A percentile compares a stretch with the other conserved stretches of the same genome.
These are phyloP conservation scores for Pecten maximus DNA, from an alignment of 2,888 invertebrate species.

Conservation along the genomic window DNA sequence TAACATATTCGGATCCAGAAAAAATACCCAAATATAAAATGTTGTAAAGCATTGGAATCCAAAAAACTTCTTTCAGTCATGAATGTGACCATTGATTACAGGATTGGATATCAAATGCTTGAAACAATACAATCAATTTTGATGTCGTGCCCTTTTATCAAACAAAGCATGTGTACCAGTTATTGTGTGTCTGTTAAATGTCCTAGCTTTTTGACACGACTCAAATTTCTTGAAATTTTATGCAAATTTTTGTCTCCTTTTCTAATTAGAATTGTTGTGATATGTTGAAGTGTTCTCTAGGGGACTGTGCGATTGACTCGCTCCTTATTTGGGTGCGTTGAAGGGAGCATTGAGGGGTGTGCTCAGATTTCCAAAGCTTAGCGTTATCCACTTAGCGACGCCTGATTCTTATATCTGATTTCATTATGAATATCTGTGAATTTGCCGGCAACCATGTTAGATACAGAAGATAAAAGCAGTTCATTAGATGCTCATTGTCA, in stretches of 20 bases:
- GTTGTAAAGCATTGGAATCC: no score
- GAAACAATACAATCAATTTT: background rate
- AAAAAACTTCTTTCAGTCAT: background rate
- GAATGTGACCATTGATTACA: background rate
- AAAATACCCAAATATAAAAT: no score
- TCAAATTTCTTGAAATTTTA: conserved; percentile 14
- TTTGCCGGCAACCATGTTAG: conserved; percentile 13
- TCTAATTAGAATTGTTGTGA: conserved; percentile 7
- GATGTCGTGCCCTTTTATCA: background rate
- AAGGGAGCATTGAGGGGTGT: background rate
- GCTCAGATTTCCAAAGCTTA: background rate
- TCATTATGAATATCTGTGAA: conserved; percentile 19
- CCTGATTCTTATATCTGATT: conserved; percentile 16
- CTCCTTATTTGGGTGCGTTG: background rate
- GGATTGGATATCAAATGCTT: background rate
- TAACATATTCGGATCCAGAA: no score
- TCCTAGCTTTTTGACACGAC: background rate
- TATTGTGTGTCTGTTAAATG: background rate
- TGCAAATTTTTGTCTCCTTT: conserved; percentile 33
- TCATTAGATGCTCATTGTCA: conserved; percentile 20
- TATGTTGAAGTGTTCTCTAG: background rate
- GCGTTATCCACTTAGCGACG: background rate
- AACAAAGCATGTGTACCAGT: background rate
- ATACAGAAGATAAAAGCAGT: background rate
- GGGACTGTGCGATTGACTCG: background rate